A percentile compares a stretch with the other conserved stretches of the same genome.
These are phyloP conservation scores for Pangasianodon gigas DNA, from an alignment of 2,113 vertebrate species.

Conservation along the genomic window DNA sequence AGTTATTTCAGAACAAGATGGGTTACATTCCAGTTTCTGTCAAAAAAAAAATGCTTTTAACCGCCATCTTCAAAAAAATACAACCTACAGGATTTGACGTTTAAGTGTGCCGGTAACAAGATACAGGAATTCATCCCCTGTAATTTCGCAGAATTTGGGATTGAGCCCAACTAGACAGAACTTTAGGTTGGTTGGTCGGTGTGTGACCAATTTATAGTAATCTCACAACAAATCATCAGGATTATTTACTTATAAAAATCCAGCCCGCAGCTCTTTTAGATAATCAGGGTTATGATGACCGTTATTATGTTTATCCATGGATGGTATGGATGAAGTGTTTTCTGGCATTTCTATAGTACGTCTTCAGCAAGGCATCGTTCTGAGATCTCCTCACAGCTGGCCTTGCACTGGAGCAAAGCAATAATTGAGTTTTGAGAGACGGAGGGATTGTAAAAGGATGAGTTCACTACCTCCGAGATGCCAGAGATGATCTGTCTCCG, in stretches of 20 bases:
- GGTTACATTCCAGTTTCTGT: background rate
- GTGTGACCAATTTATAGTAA: background rate
- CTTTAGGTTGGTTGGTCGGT: background rate
- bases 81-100: background rate
- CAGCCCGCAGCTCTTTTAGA: background rate
- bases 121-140: background rate
- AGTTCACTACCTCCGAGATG: constrained; percentile 18
- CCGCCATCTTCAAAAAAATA: background rate
- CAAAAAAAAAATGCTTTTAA: background rate
- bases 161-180: background rate
- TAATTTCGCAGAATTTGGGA: background rate
- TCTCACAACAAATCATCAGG: background rate
- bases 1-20: background rate
- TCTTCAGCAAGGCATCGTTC: background rate
- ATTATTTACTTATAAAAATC: no score
- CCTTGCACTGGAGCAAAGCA: constrained; percentile 21
- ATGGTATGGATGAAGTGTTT: background rate
- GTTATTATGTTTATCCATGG: background rate
- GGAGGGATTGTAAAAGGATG: constrained; percentile 11
- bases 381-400: background rate
- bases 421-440: background rate
- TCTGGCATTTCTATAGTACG: background rate
- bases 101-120: background rate
- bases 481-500: constrained; percentile 5
- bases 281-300: background rate